Conservation (phyloP, 1,140 invertebrate species). For the Macrosteles quadrilineatus region DNA sequence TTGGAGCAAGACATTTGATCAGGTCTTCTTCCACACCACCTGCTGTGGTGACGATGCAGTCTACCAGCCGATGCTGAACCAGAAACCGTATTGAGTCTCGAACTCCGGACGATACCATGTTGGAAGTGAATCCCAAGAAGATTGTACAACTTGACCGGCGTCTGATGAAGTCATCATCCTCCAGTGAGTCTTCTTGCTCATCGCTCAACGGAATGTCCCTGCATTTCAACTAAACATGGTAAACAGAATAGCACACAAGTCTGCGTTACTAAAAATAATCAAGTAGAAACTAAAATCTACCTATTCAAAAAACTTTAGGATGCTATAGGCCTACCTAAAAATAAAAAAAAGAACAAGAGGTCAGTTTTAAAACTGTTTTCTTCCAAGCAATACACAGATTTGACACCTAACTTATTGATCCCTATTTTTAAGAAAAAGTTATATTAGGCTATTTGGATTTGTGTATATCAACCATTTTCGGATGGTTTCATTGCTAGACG, state of each 20-base stretch:
- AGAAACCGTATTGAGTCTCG: constrained; percentile 89
- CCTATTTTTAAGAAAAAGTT: too few species aligned
- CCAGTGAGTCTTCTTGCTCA: constrained; percentile 65
- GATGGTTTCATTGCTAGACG: too few species aligned
- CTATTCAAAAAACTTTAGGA: background rate
- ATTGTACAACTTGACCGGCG: constrained; percentile 87
- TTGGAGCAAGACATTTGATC: constrained; percentile 97
- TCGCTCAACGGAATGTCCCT: constrained; percentile 63
- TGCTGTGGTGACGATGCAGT: constrained; percentile 96
- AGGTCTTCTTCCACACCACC: constrained; percentile 99
- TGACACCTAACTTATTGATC: background rate
- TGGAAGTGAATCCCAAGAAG: constrained; percentile 98
- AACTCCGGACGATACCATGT: constrained; percentile 94
- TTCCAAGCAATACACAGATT: background rate
- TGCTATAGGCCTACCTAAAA: background rate
- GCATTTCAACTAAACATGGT: constrained; percentile 53
- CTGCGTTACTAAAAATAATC: background rate
- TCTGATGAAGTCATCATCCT: constrained; percentile 78
- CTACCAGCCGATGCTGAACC: constrained; percentile 88
- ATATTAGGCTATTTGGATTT: too few species aligned
- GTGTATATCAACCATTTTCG: too few species aligned
- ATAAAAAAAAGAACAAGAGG: background rate
- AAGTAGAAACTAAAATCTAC: background rate
- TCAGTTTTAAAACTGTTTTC: background rate
- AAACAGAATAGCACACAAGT: background rate